These are phyloP conservation scores for Macaria notata DNA, from an alignment of 2,888 invertebrate species.

Conservation along the genomic window DNA sequence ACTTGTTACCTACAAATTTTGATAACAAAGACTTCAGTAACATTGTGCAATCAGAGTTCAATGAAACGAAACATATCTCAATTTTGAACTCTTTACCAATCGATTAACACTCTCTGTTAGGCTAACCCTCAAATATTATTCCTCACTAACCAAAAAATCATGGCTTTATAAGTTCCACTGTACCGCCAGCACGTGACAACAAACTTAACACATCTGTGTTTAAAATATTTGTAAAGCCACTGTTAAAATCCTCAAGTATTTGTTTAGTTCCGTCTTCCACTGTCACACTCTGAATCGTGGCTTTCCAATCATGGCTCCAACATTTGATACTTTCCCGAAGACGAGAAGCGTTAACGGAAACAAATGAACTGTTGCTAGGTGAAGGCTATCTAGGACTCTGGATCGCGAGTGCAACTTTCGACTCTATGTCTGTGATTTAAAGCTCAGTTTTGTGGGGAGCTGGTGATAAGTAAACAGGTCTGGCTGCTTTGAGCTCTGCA, in stretches of 20 bases:
- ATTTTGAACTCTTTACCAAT: conserved; percentile 14
- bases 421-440: conserved; percentile 39
- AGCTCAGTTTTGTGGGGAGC: conserved; percentile 45
- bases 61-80: conserved; percentile 1
- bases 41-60: conserved; percentile 9
- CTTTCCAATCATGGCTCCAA: conserved; percentile 65
- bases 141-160: conserved; percentile 48
- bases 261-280: conserved; percentile 41
- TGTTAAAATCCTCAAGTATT: conserved; percentile 46
- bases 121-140: conserved; percentile 31
- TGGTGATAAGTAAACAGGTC: conserved; percentile 65
- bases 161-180: conserved; percentile 35
- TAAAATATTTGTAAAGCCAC: conserved; percentile 47
- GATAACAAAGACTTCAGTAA: no score
- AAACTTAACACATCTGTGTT: conserved; percentile 50
- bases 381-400: conserved; percentile 58
- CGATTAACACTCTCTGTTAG: conserved; percentile 15
- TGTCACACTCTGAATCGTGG: conserved; percentile 58
- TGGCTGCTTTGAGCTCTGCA: conserved; percentile 70
- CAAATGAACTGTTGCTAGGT: conserved; percentile 73
- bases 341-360: conserved; percentile 75
- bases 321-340: conserved; percentile 69
- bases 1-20: no score
- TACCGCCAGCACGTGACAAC: conserved; percentile 45
- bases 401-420: conserved; percentile 33